Conservation (phyloP, 53 echinoderm and acorn worm genomes). For the Antedon mediterranea region DNA sequence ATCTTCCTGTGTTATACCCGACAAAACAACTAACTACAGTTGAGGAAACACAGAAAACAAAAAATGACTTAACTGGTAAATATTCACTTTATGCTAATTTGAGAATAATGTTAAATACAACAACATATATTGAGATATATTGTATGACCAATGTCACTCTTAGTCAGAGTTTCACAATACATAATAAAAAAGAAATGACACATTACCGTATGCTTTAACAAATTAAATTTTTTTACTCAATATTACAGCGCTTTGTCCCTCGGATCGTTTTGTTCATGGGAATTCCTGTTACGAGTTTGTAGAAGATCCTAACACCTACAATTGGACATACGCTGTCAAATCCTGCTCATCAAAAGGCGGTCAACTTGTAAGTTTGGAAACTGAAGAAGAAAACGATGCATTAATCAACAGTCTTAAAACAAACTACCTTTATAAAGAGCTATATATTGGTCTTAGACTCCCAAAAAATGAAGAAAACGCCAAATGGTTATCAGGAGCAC, state of each 20-base stretch:
- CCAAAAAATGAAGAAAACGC: not conserved
- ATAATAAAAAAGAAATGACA: too few relatives aligned
- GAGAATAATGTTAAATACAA: too few relatives aligned
- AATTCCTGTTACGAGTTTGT: not conserved
- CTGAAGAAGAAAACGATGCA: not conserved
- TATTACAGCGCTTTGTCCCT: not conserved
- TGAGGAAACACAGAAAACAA: too few relatives aligned
- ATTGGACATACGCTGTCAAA: not conserved
- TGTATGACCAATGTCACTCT: too few relatives aligned
- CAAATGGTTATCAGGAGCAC: not conserved
- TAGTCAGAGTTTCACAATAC: too few relatives aligned
- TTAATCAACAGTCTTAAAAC: not conserved
- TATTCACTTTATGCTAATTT: too few relatives aligned
- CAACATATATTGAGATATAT: too few relatives aligned
- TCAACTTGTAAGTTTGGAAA: not conserved
- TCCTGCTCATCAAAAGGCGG: not conserved
- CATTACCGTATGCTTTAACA: too few relatives aligned
- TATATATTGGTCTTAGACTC: not conserved
- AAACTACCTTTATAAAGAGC: not conserved
- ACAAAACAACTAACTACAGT: too few relatives aligned
- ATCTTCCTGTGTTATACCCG: too few relatives aligned
- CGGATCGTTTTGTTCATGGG: not conserved
- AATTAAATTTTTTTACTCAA: too few relatives aligned
- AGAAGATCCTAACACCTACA: not conserved
- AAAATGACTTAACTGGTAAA: too few relatives aligned